phyloP scores from a whole-genome alignment of 2,797 vertebrate genomes.

The Ammospiza maritima region DNA sequence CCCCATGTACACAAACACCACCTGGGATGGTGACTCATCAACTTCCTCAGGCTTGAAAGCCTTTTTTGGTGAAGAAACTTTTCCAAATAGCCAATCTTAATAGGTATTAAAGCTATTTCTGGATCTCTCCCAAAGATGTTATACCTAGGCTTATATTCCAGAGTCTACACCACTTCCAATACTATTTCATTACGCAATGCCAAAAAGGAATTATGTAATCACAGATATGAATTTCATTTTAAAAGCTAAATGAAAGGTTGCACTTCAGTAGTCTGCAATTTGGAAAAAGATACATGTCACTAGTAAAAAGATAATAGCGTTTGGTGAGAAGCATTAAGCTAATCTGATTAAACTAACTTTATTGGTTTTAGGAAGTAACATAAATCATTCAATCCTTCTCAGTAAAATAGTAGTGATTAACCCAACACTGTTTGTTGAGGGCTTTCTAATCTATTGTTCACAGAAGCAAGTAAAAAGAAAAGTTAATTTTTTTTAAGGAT shows the following conservation, averaged over 20 bases:
- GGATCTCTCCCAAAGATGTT: background rate
- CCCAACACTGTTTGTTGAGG: background rate
- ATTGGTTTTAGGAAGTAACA: background rate
- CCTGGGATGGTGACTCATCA: background rate
- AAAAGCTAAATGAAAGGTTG: constrained; percentile 17
- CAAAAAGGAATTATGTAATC: background rate
- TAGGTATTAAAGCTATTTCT: background rate
- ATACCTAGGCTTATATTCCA: background rate
- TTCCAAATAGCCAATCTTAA: background rate
- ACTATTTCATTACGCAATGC: background rate
- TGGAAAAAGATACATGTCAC: background rate
- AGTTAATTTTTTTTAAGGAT: background rate
- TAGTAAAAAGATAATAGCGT: background rate
- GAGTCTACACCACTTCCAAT: background rate
- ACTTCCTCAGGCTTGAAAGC: background rate
- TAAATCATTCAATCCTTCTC: background rate
- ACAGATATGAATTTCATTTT: background rate
- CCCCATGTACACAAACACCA: background rate
- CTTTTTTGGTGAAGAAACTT: background rate
- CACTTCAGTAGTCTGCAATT: background rate
- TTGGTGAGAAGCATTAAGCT: background rate
- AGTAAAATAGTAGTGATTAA: constrained; percentile 8
- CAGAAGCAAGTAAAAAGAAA: background rate
- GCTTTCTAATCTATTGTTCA: background rate
- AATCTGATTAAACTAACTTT: constrained; percentile 15